Evolutionary conservation across 2,113 vertebrate species (phyloP).

Genomic region (Eulemur rufifrons): DNA sequence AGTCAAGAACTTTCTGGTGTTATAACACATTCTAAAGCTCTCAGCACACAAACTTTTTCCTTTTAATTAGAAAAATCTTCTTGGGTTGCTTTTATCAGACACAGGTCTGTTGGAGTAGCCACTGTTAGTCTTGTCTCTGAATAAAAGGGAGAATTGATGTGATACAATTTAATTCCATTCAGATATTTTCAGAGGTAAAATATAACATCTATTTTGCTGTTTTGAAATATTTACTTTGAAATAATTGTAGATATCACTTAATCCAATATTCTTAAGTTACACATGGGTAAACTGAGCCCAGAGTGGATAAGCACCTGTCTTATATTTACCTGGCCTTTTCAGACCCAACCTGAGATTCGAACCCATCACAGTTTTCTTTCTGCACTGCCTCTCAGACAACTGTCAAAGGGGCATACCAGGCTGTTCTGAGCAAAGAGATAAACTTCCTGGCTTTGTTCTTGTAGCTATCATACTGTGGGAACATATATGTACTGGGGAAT

Average conservation of each 20-base stretch:
- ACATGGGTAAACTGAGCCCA: neutral
- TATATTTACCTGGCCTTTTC: neutral
- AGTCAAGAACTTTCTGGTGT: neutral
- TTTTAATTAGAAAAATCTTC: neutral
- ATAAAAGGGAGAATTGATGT: neutral
- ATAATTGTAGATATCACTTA: neutral
- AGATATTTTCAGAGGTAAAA: neutral
- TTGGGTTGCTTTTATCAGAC: neutral
- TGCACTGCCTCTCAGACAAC: neutral
- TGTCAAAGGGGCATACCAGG: neutral
- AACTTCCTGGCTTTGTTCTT: neutral
- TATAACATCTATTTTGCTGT: neutral
- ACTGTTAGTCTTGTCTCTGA: neutral
- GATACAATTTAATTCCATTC: neutral
- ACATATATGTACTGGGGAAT: neutral
- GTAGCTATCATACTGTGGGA: neutral
- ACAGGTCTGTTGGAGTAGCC: neutral
- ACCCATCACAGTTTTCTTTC: neutral
- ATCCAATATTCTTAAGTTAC: neutral
- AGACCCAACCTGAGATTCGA: neutral
- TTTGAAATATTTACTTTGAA: slow-evolving; percentile 17
- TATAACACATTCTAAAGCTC: neutral
- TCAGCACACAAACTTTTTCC: neutral
- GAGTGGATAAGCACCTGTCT: neutral
- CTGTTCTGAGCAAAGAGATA: neutral